Evolutionary conservation across 2,797 vertebrate species (phyloP), one percentile per base, ranked within the genome.

Genomic region (Thaleichthys pacificus): DNA sequence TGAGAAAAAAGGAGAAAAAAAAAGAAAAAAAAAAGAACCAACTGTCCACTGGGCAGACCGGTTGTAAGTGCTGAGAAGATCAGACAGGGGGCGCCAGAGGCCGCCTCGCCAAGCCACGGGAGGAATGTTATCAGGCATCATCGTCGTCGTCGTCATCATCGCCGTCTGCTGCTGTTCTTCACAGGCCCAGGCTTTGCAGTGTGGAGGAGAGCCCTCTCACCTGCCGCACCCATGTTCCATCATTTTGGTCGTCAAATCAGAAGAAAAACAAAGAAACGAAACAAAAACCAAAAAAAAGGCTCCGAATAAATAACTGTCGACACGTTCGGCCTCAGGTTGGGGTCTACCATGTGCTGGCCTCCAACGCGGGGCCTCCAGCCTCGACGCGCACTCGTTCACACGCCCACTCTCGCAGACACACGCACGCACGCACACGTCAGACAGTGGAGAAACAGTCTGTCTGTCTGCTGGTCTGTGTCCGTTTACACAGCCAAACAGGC

Each of bases 31-130:
- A 67, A 35, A 38, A 47, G n/a, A 65, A 65, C 9, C 64, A 67
- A 67, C 24, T 54, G 47, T 67, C 65, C 65, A 67, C 65, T 67
- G 42, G 49, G 22, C 65, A 69, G 68, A 69, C 28, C 32, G 30
- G 68, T 42, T 47, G 28, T 15, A 61, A 69, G 30, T 22, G 30
- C 30, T 69, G 15, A 26, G n/a, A 42, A 69, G 51, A 19, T 60
- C 26, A 24, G 56, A 69, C 68, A 69, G 3, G 51, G 51, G 51
- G 51, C 6, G 35, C 32, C 68, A 69, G 68, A 58, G 56, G 57
- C 51, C 51, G 7, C 51, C 51, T 17, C 51, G 51, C 51, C 42
- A 47, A 47, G 19, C 51, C 51, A 56, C 51, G 51, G 65, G 42
- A 51, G 65, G 65, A 67, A 67, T 67, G 65, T 67, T 5, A 30